phyloP scores from a whole-genome alignment of 2,113 vertebrate species.

The Oryctolagus cuniculus region mOryCun1.1 NC_091439.1:121458501-121459000 shows the following conservation, averaged over 20 bases:
- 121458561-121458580: neutral
- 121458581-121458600: neutral
- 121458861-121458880: neutral
- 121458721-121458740: neutral
- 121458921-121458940: neutral
- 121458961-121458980: conserved; percentile 23
- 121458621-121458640: neutral
- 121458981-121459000: neutral
- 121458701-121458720: neutral
- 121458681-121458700: neutral
- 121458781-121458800: neutral
- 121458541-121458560: neutral
- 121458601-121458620: neutral
- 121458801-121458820: neutral
- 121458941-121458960: neutral
- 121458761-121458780: neutral
- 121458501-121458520: neutral
- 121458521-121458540: neutral
- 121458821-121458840: neutral
- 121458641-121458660: neutral
- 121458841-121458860: neutral
- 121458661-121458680: neutral
- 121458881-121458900: neutral
- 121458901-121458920: neutral
- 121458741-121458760: neutral